These are phyloP conservation scores for Tetrao urogallus DNA, from an alignment of 2,113 vertebrate species.

Conservation along the genomic window DNA sequence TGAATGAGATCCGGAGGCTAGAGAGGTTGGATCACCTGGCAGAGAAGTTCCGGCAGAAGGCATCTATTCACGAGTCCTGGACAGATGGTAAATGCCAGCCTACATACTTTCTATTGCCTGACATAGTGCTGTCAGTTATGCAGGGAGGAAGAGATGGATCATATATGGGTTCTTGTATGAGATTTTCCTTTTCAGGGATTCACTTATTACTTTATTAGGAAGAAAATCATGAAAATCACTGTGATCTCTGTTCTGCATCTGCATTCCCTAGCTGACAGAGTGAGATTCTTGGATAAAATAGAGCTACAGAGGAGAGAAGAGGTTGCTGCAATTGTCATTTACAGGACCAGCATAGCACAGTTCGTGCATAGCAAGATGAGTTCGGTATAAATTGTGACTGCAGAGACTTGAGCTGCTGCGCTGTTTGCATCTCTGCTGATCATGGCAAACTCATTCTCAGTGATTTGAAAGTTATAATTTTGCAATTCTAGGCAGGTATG, in stretches of 20 bases:
- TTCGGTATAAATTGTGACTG: not conserved
- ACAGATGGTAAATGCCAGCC: conserved; percentile 87
- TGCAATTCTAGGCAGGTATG: not conserved
- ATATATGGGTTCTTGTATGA: not conserved
- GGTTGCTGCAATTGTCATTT: not conserved
- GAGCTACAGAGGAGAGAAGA: not conserved
- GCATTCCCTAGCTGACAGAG: not conserved
- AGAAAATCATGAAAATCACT: not conserved
- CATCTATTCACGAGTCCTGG: conserved; percentile 97
- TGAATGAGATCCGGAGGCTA: conserved; percentile 96
- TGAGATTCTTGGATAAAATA: not conserved
- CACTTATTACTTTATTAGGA: not conserved
- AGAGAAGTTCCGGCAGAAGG: conserved; percentile 98
- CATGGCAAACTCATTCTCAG: not conserved
- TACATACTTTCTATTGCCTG: not conserved
- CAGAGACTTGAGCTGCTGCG: not conserved
- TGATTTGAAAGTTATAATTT: not conserved
- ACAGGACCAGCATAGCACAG: not conserved
- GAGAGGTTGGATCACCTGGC: conserved; percentile 97
- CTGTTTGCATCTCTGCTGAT: not conserved
- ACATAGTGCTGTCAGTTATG: not conserved
- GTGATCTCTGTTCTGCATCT: not conserved
- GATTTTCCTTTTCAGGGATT: not conserved
- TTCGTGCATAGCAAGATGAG: not conserved
- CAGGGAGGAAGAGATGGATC: not conserved